Percentiles rank a stretch among this genome's conserved stretches.
phyloP scores from a whole-genome alignment of 2,888 invertebrate genomes.

The Drosophila parthenogenetica region DNA sequence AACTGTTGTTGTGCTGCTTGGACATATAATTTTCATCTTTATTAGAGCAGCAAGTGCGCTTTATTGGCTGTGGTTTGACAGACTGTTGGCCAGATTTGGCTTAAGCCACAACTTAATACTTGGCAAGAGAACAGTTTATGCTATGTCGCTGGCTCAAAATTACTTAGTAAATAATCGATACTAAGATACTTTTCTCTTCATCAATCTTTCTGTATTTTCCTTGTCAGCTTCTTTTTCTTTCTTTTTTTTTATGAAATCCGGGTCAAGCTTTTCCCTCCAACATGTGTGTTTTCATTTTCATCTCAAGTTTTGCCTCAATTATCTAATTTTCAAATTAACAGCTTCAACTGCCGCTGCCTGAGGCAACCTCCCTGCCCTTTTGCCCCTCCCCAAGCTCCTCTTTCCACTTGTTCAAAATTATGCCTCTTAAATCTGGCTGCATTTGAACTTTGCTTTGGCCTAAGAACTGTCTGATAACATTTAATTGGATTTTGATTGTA shows the following conservation, averaged over 20 bases:
- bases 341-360: slow-evolving; percentile 56
- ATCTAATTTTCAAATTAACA: slow-evolving; percentile 76
- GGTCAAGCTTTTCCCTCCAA: slow-evolving; percentile 54
- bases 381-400: not conserved
- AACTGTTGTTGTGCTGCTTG: slow-evolving; percentile 19
- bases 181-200: not conserved
- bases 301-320: slow-evolving; percentile 51
- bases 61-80: slow-evolving; percentile 42
- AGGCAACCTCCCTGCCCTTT: slow-evolving; percentile 29
- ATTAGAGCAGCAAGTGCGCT: slow-evolving; percentile 70
- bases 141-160: slow-evolving; percentile 22
- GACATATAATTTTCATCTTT: slow-evolving; percentile 71
- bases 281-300: slow-evolving; percentile 48
- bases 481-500: slow-evolving; percentile 75
- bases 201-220: slow-evolving; percentile 4
- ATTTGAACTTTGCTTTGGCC: slow-evolving; percentile 45
- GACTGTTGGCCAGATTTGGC: slow-evolving; percentile 26
- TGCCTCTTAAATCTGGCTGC: slow-evolving; percentile 22
- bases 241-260: slow-evolving; percentile 38
- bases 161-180: slow-evolving; percentile 15
- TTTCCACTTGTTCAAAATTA: slow-evolving; percentile 12
- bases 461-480: slow-evolving; percentile 63
- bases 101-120: slow-evolving; percentile 16
- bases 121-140: slow-evolving; percentile 21
- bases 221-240: slow-evolving; percentile 6